Evolutionary conservation across 2,888 invertebrate genomes (phyloP), one percentile per base, ranked within the genome.

Genomic region (Lepeophtheirus nordmannii): DNA sequence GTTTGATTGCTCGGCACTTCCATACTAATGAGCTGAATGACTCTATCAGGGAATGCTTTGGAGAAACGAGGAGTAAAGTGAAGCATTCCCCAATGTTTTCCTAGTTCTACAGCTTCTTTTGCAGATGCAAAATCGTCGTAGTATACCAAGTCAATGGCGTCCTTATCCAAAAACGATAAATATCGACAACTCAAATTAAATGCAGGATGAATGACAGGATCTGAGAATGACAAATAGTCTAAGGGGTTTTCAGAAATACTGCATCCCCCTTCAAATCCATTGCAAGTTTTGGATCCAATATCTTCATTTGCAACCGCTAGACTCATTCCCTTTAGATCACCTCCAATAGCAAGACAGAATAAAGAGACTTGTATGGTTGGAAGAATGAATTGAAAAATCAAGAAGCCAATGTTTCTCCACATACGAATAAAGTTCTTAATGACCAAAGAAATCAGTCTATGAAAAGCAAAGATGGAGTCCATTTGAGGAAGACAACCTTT

Each of bases 301-400:
- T 76, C 76, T 3, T 71, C 68, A 67, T 78, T 78, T 10, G 76
- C 75, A 9, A 76, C 72, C 23, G 74, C 76, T 41, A 78, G 68
- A 5, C 71, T 71, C 5, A 78, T 71, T 62, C 74, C 71, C 46
- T 72, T 70, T 0, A 73, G 73, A 30, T 71, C 72, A 1, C 71
- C 71, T 23, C 73, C 73, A 39, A 74, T 72, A n/a, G 71, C 69
- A 65, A 69, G 56, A 56, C 69, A 77, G 70, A 77, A 77, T n/a
- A 77, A 71, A 11, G 75, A 72, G 59, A 77, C 75, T 71, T 77
- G 76, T 37, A 77, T 71, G 0, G 75, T 71, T 5, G 77, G 77
- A 39, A 77, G 69, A 65, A 76, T 70, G 68, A 77, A 75, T 71
- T 77, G 74, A 70, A 77, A 77, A 58, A 76, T 68, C 57, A 77